Evolutionary conservation across 2,888 invertebrate species (phyloP).

Genomic region (Drosophila phalerata): DNA sequence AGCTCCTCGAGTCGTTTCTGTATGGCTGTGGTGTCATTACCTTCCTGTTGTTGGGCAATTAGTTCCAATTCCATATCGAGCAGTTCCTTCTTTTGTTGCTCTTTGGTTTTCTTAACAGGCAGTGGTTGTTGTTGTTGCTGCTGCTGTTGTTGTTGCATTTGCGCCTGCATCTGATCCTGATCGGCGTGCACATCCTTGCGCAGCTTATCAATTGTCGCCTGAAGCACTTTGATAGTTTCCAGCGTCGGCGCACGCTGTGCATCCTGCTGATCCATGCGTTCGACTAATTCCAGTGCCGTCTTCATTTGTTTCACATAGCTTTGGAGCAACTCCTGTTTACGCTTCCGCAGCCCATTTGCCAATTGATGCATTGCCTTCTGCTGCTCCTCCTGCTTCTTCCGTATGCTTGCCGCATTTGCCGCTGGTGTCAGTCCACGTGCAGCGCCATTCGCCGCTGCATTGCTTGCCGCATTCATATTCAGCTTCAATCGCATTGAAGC

Average conservation of each 20-base stretch:
- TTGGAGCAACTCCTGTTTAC: constrained; percentile 94
- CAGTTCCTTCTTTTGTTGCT: constrained; percentile 94
- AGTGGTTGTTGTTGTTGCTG: constrained; percentile 55
- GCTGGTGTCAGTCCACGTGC: constrained; percentile 86
- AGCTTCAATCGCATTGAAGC: constrained; percentile 66
- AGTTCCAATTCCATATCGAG: constrained; percentile 96
- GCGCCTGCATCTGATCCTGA: constrained; percentile 85
- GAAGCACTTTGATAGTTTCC: constrained; percentile 92
- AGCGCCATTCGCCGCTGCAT: constrained; percentile 85
- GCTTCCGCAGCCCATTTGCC: constrained; percentile 92
- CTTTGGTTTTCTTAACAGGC: constrained; percentile 89
- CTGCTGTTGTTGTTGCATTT: constrained; percentile 81
- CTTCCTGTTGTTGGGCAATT: constrained; percentile 94
- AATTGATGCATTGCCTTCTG: constrained; percentile 91
- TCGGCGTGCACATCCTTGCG: constrained; percentile 85
- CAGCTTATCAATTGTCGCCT: constrained; percentile 91
- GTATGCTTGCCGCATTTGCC: constrained; percentile 88
- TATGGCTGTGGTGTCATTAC: constrained; percentile 93
- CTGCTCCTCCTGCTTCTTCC: constrained; percentile 91
- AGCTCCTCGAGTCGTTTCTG: constrained; percentile 92
- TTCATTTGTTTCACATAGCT: constrained; percentile 96
- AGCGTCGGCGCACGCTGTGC: constrained; percentile 91
- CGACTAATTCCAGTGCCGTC: constrained; percentile 92
- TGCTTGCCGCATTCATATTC: constrained; percentile 57
- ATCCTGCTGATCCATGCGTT: constrained; percentile 90